Evolutionary conservation across 2,888 invertebrate genomes (phyloP).

Genomic region (Frankliniella fusca): DNA sequence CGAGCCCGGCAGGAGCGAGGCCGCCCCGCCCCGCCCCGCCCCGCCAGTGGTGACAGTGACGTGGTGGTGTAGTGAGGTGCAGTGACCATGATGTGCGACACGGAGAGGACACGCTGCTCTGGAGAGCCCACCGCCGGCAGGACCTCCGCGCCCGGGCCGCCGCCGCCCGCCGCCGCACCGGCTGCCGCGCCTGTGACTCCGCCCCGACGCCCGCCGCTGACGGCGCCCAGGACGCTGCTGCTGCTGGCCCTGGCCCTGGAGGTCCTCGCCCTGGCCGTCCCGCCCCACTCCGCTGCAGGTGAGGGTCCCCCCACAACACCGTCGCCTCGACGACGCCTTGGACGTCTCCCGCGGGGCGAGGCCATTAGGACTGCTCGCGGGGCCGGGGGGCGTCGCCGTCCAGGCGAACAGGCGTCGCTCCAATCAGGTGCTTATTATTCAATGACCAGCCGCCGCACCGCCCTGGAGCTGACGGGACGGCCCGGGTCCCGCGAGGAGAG

Average conservation of each 20-base stretch:
- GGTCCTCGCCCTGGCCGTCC: neutral
- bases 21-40: neutral
- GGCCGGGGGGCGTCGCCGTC: neutral
- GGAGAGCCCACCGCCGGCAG: neutral
- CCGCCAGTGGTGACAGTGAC: neutral
- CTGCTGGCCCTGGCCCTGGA: neutral
- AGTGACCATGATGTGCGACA: neutral
- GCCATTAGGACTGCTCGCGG: no score
- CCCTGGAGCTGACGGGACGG: neutral
- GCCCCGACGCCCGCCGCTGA: neutral
- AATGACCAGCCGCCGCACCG: neutral
- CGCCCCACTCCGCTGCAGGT: neutral
- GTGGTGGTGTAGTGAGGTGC: no score
- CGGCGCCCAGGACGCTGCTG: neutral
- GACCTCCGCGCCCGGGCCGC: neutral
- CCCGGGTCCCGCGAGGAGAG: neutral
- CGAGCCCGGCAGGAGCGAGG: neutral
- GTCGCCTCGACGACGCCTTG: no score
- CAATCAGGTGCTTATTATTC: slow-evolving; percentile 6
- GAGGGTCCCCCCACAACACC: no score
- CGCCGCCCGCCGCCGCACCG: neutral
- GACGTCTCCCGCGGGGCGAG: no score
- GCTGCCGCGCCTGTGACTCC: neutral
- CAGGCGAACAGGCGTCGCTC: neutral
- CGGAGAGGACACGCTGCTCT: neutral